Percentiles rank a stretch among this genome's conserved stretches.
phyloP scores from a whole-genome alignment of 2,797 vertebrate genomes.

The Otus scops region DNA sequence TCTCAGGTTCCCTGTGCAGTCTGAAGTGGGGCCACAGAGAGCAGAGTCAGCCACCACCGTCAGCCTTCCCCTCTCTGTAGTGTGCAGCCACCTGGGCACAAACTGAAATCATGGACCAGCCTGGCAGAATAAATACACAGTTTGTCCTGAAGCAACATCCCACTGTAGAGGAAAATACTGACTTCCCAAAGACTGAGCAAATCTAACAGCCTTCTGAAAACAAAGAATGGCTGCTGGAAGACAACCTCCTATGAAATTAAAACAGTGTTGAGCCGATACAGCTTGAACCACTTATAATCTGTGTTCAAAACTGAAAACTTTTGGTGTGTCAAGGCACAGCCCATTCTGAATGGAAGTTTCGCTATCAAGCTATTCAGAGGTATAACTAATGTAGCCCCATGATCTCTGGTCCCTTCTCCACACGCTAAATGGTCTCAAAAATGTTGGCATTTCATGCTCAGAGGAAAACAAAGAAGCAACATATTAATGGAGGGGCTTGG shows the following conservation, averaged over 20 bases:
- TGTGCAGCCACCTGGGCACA: not conserved
- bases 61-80: not conserved
- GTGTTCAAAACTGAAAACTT: not conserved
- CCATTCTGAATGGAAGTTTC: not conserved
- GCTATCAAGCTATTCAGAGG: not conserved
- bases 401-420: not conserved
- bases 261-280: not conserved
- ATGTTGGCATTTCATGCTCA: not conserved
- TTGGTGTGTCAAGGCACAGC: not conserved
- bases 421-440: not conserved
- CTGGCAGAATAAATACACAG: not conserved
- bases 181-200: not conserved
- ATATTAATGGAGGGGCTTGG: not conserved
- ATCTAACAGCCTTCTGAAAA: not conserved
- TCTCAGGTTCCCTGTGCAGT: not conserved
- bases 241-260: not conserved
- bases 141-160: not conserved
- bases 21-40: not conserved
- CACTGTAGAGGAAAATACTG: not conserved
- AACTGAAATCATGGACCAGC: not conserved
- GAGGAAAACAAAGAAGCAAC: not conserved
- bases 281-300: not conserved
- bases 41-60: not conserved
- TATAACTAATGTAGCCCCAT: not conserved
- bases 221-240: not conserved